Evolutionary conservation across 2,113 vertebrate species (phyloP), one percentile per base, ranked within the genome.

Genomic region (Vulpes ferrilata): DNA sequence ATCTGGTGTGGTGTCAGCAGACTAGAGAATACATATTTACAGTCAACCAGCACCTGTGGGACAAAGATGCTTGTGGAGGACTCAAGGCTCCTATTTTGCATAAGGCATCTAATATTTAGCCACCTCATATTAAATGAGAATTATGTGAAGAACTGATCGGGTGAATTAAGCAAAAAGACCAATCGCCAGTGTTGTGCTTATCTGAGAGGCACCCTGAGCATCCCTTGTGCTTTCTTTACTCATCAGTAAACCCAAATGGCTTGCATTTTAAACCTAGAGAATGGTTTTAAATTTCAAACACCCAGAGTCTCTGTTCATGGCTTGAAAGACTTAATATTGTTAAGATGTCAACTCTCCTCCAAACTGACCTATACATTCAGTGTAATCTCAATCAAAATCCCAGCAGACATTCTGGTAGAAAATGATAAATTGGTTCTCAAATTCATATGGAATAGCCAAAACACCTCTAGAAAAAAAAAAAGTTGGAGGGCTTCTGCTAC

Each of bases 211-310:
- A 62, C 3, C 5, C 2, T 16, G 76, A 73, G 17, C 11, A 91
- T 20, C 15, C 32, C 38, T 35, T 92, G 19, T 16, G 30, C 53
- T 81, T 92, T 79, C 64, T 17, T 17, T 83, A 30, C 43, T 81
- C 64, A 55, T 87, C 17, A 3, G 35, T 83, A 57, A 83, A n/a
- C 48, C 69, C 19, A 2, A 91, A 62, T 48, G 20, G 57, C 65
- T 71, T 60, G 88, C 10, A 60, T 25, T 79, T 92, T 79, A 96
- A 94, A 85, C 17, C 32, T 4, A 95, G 57, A 76, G 19, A 43
- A 84, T 13, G 7, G n/a, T 85, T 95, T 73, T 80, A 93, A 59
- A 65, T 92, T 88, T 74, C 83, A 94, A 55, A 88, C 20, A 88
- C 48, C 25, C 5, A 85, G 32, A 76, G 32, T 62, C 10, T 71